These are phyloP conservation scores for Halocaridina rubra DNA, from an alignment of 2,888 invertebrate genomes.

Conservation along the genomic window DNA sequence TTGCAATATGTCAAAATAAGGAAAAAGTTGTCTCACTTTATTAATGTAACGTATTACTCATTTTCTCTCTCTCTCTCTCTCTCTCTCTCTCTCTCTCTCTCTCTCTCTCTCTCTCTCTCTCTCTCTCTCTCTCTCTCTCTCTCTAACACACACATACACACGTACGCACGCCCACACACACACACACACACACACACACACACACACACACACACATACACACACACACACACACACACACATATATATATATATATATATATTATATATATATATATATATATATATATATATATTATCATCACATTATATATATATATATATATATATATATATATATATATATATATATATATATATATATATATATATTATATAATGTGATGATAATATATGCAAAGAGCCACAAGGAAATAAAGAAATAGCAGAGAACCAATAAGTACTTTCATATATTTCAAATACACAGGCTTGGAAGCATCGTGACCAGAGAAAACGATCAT, in stretches of 20 bases:
- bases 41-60: neutral
- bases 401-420: too few relatives aligned
- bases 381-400: too few relatives aligned
- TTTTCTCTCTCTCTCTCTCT: neutral
- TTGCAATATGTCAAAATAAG: too few relatives aligned
- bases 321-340: neutral
- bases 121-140: neutral
- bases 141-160: too few relatives aligned
- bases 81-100: neutral
- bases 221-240: neutral
- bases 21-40: conserved; percentile 16
- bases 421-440: too few relatives aligned
- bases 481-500: neutral
- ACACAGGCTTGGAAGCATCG: too few relatives aligned
- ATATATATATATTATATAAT: neutral
- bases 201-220: conserved; percentile 3
- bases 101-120: neutral
- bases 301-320: neutral
- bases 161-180: neutral
- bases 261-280: neutral
- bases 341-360: neutral
- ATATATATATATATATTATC: neutral
- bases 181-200: conserved; percentile 6
- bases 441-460: too few relatives aligned
- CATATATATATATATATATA: neutral